Evolutionary conservation across 2,113 vertebrate species (phyloP), one percentile per base, ranked within the genome.

Genomic region (Sardina pilchardus): DNA sequence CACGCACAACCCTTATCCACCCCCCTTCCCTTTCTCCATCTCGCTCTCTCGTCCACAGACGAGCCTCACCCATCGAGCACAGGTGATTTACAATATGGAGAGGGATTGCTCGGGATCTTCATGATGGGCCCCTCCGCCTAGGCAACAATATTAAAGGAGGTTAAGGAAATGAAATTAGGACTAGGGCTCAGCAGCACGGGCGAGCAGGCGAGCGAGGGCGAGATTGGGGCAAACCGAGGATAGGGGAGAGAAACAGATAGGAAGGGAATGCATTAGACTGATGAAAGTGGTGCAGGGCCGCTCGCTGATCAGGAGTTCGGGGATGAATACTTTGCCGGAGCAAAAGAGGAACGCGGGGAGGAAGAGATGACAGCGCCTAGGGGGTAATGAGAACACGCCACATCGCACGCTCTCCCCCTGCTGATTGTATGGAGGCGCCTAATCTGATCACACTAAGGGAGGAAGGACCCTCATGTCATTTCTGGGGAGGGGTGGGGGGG

Each of bases 121-220:
- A 89, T 84, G 85, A 90, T 85, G 85, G 85, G 81, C 85, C 89
- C 84, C 83, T 39, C 44, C 75, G 86, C 85, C 83, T 83, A 83
- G 87, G 81, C 84, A 88, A 84, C 89, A 88, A 90, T 91, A 89
- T 90, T 89, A 90, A 89, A 89, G 85, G 87, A 85, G 82, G 89
- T 91, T 92, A 92, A 90, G 89, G 86, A 91, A 92, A 92, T 92
- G 85, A 92, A 89, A 91, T 91, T 91, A 92, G 88, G 86, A 80
- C 84, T 81, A 50, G 21, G 82, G 67, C 42, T 78, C 34, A 78
- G 71, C 63, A 12, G 86, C 85, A 80, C 17, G 50, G 84, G 48
- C 86, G 82, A 16, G 86, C 53, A 24, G 21, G 34, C 44, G n/a
- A 10, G 26, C 59, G 59, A 36, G 44, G 83, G 59, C 85, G 84